Percentiles rank a stretch among this genome's conserved stretches.
Conservation (phyloP, 2,888 invertebrate genomes). For the Idaea dimidiata region DNA sequence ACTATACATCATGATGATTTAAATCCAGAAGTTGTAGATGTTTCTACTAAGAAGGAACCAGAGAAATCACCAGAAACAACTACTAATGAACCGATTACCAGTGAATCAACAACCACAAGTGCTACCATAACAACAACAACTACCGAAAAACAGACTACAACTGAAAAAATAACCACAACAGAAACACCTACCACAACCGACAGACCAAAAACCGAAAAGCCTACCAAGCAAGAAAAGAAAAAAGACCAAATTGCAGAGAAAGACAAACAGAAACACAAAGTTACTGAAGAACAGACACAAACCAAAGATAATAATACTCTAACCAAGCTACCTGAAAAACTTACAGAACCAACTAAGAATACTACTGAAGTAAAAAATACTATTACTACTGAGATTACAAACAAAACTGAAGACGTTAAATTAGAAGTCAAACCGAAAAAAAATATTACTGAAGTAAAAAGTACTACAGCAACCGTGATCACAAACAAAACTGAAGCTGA, state of each 20-base stretch:
- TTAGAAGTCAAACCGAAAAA: too few relatives aligned
- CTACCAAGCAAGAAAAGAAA: conserved; percentile 58
- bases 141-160: conserved; percentile 36
- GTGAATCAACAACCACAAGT: conserved; percentile 34
- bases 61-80: conserved; percentile 16
- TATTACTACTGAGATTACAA: conserved; percentile 18
- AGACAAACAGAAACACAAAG: conserved; percentile 54
- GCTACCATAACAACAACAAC: conserved; percentile 43
- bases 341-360: conserved; percentile 30
- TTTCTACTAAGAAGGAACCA: conserved; percentile 47
- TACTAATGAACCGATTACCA: conserved; percentile 39
- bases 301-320: conserved; percentile 26
- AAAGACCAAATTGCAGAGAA: conserved; percentile 57
- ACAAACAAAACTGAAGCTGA: conserved; percentile 12
- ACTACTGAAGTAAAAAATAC: conserved; percentile 11
- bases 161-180: conserved; percentile 30
- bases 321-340: conserved; percentile 27
- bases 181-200: conserved; percentile 36
- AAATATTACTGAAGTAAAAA: conserved; percentile 14
- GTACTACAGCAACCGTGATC: conserved; percentile 17
- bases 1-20: conserved; percentile 47
- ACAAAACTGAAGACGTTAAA: conserved; percentile 12
- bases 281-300: conserved; percentile 40
- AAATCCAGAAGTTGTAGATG: conserved; percentile 45
- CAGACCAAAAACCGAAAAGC: conserved; percentile 37